Conservation (phyloP, 1,140 invertebrate species). For the Mercenaria mercenaria region DNA sequence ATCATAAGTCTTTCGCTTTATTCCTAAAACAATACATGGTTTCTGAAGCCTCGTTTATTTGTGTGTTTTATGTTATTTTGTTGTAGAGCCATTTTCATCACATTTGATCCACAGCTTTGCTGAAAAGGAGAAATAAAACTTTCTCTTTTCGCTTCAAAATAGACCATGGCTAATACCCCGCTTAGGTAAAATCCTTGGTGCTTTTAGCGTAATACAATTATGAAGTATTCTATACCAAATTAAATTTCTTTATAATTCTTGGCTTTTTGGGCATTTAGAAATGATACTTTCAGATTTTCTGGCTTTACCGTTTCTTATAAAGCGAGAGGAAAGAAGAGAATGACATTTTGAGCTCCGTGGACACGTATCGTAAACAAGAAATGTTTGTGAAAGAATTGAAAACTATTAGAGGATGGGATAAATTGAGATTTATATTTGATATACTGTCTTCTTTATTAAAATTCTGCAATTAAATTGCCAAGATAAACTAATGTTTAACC, state of each 20-base stretch:
- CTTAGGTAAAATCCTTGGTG: slow-evolving; percentile 57
- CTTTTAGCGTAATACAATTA: slow-evolving; percentile 67
- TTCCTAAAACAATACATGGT: slow-evolving; percentile 51
- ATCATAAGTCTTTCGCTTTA: slow-evolving; percentile 45
- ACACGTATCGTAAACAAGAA: slow-evolving; percentile 20
- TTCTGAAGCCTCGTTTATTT: slow-evolving; percentile 17
- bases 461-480: not conserved
- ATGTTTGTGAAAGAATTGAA: slow-evolving; percentile 11
- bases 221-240: slow-evolving; percentile 68
- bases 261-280: slow-evolving; percentile 61
- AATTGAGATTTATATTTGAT: slow-evolving; percentile 27
- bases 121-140: slow-evolving; percentile 64
- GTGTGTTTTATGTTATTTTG: slow-evolving; percentile 57
- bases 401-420: not conserved
- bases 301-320: slow-evolving; percentile 62
- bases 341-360: slow-evolving; percentile 13
- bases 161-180: slow-evolving; percentile 35
- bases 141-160: slow-evolving; percentile 22
- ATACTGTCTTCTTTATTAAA: slow-evolving; percentile 26
- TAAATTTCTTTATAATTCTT: slow-evolving; percentile 70
- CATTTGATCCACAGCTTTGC: slow-evolving; percentile 51
- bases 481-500: not conserved
- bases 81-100: slow-evolving; percentile 54
- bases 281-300: slow-evolving; percentile 56
- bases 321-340: slow-evolving; percentile 11